Conservation (phyloP, 2,797 vertebrate species). For the Phoebastria nigripes region DNA sequence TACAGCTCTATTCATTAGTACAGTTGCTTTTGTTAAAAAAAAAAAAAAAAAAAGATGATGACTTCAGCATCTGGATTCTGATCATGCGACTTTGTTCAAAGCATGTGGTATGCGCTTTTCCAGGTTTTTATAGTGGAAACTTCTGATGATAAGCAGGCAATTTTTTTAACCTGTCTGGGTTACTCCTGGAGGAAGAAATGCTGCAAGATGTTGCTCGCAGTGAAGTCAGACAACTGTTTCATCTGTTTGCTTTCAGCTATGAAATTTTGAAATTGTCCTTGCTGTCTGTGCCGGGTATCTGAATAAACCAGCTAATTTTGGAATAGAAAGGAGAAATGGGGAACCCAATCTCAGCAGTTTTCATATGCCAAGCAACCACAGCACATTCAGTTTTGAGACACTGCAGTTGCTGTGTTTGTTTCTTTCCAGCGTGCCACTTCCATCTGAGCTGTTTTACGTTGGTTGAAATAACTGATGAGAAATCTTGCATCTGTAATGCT, state of each 20-base stretch:
- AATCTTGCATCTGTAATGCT: neutral
- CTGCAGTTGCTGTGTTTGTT: neutral
- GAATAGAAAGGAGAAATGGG: neutral
- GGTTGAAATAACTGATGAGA: neutral
- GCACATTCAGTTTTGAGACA: neutral
- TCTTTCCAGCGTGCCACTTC: neutral
- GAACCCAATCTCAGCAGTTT: neutral
- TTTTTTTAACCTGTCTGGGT: neutral
- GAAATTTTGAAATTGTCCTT: neutral
- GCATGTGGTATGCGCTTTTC: neutral
- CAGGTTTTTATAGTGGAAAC: neutral
- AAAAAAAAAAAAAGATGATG: neutral
- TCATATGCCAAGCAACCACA: neutral
- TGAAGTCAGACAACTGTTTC: neutral
- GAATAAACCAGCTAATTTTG: neutral
- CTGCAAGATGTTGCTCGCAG: neutral
- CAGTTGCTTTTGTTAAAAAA: neutral
- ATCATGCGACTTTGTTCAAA: neutral
- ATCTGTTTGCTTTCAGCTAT: neutral
- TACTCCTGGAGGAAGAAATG: neutral
- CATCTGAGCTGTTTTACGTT: neutral
- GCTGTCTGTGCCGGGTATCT: neutral
- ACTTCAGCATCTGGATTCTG: neutral
- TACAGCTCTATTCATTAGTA: neutral
- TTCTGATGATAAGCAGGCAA: neutral